Conservation (phyloP, 2,888 invertebrate genomes). For the Brachypalpus laphriformis region DNA sequence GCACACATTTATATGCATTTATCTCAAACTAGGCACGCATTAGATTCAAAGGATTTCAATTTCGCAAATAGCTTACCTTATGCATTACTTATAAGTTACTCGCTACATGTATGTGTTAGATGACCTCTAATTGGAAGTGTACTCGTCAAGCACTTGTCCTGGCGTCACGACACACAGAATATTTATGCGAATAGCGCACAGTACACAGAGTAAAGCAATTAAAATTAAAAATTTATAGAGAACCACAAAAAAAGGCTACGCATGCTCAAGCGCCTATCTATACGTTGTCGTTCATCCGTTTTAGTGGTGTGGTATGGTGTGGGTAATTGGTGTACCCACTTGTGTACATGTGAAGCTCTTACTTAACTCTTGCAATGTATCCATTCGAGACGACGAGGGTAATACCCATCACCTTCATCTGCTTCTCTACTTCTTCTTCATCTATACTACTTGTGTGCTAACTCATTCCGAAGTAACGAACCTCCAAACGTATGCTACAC, state of each 20-base stretch:
- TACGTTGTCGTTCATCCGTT: slow-evolving; percentile 39
- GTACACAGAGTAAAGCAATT: slow-evolving; percentile 57
- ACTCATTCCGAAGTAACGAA: slow-evolving; percentile 56
- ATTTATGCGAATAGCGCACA: slow-evolving; percentile 36
- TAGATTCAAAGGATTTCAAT: slow-evolving; percentile 41
- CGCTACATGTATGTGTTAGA: neutral
- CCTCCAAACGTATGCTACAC: slow-evolving; percentile 42
- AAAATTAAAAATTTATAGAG: slow-evolving; percentile 31
- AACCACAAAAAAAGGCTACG: slow-evolving; percentile 45
- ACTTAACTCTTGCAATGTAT: slow-evolving; percentile 66
- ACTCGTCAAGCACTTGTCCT: slow-evolving; percentile 51
- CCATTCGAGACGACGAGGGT: slow-evolving; percentile 5
- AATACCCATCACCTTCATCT: slow-evolving; percentile 58
- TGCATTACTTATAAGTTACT: neutral
- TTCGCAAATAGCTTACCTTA: neutral
- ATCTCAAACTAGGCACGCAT: slow-evolving; percentile 30
- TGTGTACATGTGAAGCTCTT: slow-evolving; percentile 65
- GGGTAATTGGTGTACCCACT: slow-evolving; percentile 66
- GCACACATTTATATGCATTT: slow-evolving; percentile 58
- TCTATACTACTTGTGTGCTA: slow-evolving; percentile 7
- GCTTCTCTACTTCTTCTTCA: slow-evolving; percentile 40
- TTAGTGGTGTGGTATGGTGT: slow-evolving; percentile 52
- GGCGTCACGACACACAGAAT: slow-evolving; percentile 8
- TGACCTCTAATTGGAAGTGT: slow-evolving; percentile 52
- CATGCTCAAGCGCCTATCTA: slow-evolving; percentile 65